A percentile compares a stretch with the other conserved stretches of the same genome.
These are phyloP conservation scores for Agrotis puta DNA, from an alignment of 2,888 invertebrate genomes.

Conservation along the genomic window DNA sequence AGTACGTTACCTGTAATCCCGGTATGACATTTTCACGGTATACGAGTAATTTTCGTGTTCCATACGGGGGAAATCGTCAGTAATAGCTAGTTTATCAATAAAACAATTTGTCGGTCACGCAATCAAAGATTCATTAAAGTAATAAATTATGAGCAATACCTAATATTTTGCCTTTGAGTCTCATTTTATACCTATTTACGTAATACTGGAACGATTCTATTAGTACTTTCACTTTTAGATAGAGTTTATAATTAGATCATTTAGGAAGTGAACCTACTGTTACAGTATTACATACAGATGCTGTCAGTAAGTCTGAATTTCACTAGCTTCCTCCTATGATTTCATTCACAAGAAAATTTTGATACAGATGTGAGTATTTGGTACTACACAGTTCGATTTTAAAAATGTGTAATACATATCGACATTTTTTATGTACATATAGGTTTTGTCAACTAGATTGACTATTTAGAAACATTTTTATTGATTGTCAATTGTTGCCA, in stretches of 20 bases:
- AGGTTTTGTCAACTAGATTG: not conserved
- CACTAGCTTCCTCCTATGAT: too few relatives aligned
- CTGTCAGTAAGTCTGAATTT: too few relatives aligned
- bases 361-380: too few relatives aligned
- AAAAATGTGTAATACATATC: too few relatives aligned
- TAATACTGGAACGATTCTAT: slow-evolving; percentile 31
- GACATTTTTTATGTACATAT: not conserved
- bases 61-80: too few relatives aligned
- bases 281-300: not conserved
- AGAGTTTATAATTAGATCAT: slow-evolving; percentile 37
- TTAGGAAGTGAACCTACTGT: slow-evolving; percentile 32
- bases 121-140: slow-evolving; percentile 9
- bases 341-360: too few relatives aligned
- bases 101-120: not conserved
- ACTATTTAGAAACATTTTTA: not conserved
- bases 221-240: slow-evolving; percentile 52
- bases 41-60: too few relatives aligned
- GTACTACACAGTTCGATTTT: too few relatives aligned
- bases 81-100: not conserved
- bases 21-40: too few relatives aligned
- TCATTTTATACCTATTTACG: slow-evolving; percentile 32
- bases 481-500: not conserved
- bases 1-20: too few relatives aligned
- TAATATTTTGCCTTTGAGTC: slow-evolving; percentile 18
- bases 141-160: slow-evolving; percentile 7